Percentiles rank a stretch among this genome's conserved stretches.
Conservation (phyloP, 2,888 invertebrate species). For the Hermodice carunculata region DNA sequence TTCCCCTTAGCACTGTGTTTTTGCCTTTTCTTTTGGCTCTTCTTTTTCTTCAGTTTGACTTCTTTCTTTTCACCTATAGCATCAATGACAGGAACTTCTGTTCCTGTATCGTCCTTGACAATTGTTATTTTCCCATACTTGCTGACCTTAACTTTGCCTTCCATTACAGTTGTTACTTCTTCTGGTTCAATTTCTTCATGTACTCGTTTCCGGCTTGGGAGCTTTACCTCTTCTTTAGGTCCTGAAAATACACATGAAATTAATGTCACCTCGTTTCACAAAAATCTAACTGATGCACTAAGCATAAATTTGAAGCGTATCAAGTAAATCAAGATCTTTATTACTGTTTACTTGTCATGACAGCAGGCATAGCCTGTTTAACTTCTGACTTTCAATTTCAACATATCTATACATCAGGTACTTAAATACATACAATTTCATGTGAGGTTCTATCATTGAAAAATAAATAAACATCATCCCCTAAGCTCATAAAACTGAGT, state of each 20-base stretch:
- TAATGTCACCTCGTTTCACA: too few relatives aligned
- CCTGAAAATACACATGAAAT: not conserved
- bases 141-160: constrained; percentile 51
- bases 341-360: too few relatives aligned
- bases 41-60: not conserved
- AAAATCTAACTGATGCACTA: too few relatives aligned
- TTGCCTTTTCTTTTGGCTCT: not conserved
- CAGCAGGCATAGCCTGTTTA: too few relatives aligned
- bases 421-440: too few relatives aligned
- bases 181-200: constrained; percentile 39
- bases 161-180: constrained; percentile 56
- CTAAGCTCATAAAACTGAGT: too few relatives aligned
- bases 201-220: constrained; percentile 28
- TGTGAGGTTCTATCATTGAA: too few relatives aligned
- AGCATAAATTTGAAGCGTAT: too few relatives aligned
- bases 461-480: too few relatives aligned
- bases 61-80: not conserved
- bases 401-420: too few relatives aligned
- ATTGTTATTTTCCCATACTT: not conserved
- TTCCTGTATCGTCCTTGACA: not conserved
- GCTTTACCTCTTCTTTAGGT: constrained; percentile 1
- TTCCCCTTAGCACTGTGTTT: not conserved
- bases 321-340: too few relatives aligned
- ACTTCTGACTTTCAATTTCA: too few relatives aligned
- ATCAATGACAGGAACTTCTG: not conserved